Conservation (phyloP, 2,797 vertebrate genomes). For the Trachurus trachurus region DNA sequence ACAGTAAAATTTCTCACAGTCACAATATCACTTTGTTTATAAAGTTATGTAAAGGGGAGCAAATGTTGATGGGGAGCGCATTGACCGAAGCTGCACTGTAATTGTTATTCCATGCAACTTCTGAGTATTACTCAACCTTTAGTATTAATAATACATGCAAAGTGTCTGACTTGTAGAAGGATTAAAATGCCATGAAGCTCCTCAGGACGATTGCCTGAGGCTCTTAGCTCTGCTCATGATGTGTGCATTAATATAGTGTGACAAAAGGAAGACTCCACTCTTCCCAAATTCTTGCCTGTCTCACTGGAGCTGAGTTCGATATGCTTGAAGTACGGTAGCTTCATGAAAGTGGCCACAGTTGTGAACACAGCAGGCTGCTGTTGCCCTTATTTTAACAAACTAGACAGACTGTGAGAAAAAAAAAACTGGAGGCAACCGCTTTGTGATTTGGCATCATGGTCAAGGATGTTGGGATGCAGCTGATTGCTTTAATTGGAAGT, state of each 20-base stretch:
- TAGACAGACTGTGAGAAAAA: constrained; percentile 32
- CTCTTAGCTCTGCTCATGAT: constrained; percentile 46
- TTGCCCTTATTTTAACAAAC: constrained; percentile 54
- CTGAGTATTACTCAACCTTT: constrained; percentile 58
- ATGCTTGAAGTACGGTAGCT: constrained; percentile 63
- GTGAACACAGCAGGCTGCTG: constrained; percentile 53
- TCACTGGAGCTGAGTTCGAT: constrained; percentile 53
- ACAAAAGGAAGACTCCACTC: constrained; percentile 64
- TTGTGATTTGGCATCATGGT: constrained; percentile 49
- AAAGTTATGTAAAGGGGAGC: constrained; percentile 26
- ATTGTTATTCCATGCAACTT: constrained; percentile 55
- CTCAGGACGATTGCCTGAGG: constrained; percentile 56
- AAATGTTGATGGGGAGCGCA: constrained; percentile 36
- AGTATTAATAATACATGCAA: constrained; percentile 71
- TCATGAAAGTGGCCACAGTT: constrained; percentile 46
- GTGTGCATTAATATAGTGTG: constrained; percentile 64
- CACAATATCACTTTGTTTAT: constrained; percentile 37
- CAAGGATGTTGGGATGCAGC: constrained; percentile 41
- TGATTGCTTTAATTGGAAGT: constrained; percentile 55
- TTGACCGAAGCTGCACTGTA: constrained; percentile 34
- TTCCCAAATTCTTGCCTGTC: constrained; percentile 40
- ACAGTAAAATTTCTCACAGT: constrained; percentile 17
- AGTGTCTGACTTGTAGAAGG: constrained; percentile 54
- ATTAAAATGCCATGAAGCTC: constrained; percentile 64
- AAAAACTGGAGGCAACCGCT: constrained; percentile 24